Percentiles rank a stretch among this genome's conserved stretches.
Evolutionary conservation across 2,888 invertebrate genomes (phyloP).

Genomic region (Zonitis immaculata): DNA sequence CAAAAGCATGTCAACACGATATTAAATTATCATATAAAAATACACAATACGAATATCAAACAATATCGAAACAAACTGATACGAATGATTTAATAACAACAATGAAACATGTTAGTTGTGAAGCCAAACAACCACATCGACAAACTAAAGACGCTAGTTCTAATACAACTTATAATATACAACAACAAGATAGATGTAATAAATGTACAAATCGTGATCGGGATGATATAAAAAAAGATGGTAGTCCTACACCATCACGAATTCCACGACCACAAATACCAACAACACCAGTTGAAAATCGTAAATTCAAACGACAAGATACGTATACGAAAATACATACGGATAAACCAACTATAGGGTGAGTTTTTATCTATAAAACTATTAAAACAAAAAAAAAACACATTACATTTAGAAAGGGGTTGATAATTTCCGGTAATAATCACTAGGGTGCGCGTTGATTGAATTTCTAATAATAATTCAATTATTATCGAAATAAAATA

Average conservation of each 20-base stretch:
- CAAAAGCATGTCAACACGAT: constrained; percentile 40
- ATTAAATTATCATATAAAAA: constrained; percentile 34
- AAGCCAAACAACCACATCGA: constrained; percentile 29
- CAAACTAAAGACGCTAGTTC: constrained; percentile 29
- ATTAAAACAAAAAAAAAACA: not conserved
- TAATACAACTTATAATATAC: constrained; percentile 24
- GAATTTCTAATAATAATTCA: not conserved
- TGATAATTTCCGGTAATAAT: not conserved
- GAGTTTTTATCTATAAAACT: not conserved
- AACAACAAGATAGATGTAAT: constrained; percentile 24
- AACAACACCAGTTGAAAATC: constrained; percentile 41
- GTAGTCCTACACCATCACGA: constrained; percentile 38
- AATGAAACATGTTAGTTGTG: constrained; percentile 33
- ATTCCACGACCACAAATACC: constrained; percentile 43
- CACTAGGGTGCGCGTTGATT: constrained; percentile 1
- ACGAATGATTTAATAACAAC: constrained; percentile 36
- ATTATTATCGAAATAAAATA: not conserved
- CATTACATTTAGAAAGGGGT: not conserved
- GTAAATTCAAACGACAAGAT: constrained; percentile 46
- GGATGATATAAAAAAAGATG: constrained; percentile 32
- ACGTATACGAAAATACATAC: constrained; percentile 47
- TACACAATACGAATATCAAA: constrained; percentile 36
- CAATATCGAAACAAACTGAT: constrained; percentile 38
- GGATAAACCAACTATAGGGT: not conserved
- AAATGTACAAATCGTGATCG: constrained; percentile 38